phyloP scores from a whole-genome alignment of 2,113 vertebrate species.

The Platichthys stellatus region DNA sequence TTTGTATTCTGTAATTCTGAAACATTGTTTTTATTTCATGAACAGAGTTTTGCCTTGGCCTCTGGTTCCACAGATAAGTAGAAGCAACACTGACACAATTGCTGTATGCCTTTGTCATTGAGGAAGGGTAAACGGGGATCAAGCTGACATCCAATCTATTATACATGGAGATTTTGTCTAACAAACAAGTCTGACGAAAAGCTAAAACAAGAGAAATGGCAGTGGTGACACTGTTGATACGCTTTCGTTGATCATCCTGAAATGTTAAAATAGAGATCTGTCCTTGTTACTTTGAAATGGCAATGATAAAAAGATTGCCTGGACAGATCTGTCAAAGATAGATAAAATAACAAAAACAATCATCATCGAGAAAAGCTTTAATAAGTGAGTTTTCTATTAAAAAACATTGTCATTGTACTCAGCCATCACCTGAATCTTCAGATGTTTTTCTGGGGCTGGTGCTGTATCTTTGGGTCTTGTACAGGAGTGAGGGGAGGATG shows the following conservation, averaged over 20 bases:
- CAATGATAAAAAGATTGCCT: conserved; percentile 36
- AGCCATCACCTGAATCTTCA: conserved; percentile 9
- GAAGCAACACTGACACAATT: conserved; percentile 17
- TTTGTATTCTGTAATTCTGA: neutral
- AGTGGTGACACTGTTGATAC: conserved; percentile 25
- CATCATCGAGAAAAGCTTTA: neutral
- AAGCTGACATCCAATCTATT: conserved; percentile 69
- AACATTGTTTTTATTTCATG: conserved; percentile 6
- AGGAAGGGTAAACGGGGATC: conserved; percentile 58
- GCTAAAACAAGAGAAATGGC: conserved; percentile 65
- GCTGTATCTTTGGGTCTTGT: too few relatives aligned
- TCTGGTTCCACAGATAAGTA: conserved; percentile 30
- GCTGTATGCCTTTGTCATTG: conserved; percentile 61
- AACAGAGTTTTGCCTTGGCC: conserved; percentile 24
- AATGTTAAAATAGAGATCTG: conserved; percentile 48
- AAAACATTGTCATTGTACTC: conserved; percentile 13
- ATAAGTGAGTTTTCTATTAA: neutral
- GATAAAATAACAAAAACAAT: neutral
- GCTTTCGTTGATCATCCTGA: conserved; percentile 22
- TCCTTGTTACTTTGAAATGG: conserved; percentile 60
- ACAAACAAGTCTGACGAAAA: conserved; percentile 58
- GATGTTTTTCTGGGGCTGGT: neutral
- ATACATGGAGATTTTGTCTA: conserved; percentile 67
- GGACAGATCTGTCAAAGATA: conserved; percentile 37
- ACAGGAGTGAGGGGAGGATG: too few relatives aligned